Evolutionary conservation across 2,888 invertebrate genomes (phyloP).

Genomic region (Drosophila prostipennis): DNA sequence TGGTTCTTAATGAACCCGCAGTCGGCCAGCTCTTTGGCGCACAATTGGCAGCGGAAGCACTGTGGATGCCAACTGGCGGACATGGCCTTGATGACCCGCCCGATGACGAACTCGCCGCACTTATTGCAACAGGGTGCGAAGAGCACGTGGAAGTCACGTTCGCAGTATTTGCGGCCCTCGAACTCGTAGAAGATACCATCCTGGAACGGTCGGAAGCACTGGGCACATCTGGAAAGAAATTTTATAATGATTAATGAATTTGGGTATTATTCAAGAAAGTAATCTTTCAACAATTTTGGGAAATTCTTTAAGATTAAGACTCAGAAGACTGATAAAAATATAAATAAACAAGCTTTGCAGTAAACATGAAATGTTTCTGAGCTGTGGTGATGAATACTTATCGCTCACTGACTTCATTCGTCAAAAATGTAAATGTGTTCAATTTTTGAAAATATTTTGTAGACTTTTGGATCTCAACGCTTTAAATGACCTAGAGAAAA

Average conservation of each 20-base stretch:
- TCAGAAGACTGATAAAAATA: neutral
- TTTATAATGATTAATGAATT: neutral
- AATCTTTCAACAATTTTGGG: neutral
- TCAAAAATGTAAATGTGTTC: neutral
- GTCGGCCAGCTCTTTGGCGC: constrained; percentile 96
- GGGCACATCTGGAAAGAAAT: constrained; percentile 92
- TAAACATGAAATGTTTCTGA: neutral
- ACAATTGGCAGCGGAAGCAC: constrained; percentile 98
- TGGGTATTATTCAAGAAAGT: neutral
- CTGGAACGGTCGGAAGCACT: constrained; percentile 98
- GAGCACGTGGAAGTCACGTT: constrained; percentile 98
- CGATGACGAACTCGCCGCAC: constrained; percentile 97
- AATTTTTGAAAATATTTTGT: no score
- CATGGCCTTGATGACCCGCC: constrained; percentile 99
- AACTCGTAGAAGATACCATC: constrained; percentile 99
- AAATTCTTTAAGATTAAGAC: neutral
- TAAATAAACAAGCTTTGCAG: neutral
- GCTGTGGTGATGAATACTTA: neutral
- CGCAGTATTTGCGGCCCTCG: constrained; percentile 99
- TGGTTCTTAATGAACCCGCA: constrained; percentile 98
- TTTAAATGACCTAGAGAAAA: no score
- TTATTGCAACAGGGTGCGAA: constrained; percentile 97
- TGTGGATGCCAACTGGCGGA: constrained; percentile 99
- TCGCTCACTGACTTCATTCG: neutral
- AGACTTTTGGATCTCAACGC: no score